Evolutionary conservation across 1,140 invertebrate genomes (phyloP).

Genomic region (Mizuhopecten yessoensis): DNA sequence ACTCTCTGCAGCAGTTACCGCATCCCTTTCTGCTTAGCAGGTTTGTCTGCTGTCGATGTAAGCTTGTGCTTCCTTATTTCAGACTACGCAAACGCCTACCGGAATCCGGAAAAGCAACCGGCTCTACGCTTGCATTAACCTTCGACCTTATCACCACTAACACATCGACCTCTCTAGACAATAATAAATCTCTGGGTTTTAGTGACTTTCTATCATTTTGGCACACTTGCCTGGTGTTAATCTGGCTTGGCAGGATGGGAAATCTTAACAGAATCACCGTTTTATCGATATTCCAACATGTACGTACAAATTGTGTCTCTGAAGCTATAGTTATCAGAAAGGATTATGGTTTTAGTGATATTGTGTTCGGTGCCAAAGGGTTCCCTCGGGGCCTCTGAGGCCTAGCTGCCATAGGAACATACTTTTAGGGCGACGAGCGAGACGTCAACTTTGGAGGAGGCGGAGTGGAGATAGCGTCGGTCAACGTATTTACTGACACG

Average conservation of each 20-base stretch:
- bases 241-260: neutral
- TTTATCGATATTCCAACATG: constrained; percentile 23
- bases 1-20: too few relatives aligned
- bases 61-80: neutral
- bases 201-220: constrained; percentile 39
- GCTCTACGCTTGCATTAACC: constrained; percentile 1
- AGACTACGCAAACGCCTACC: neutral
- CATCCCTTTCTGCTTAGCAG: too few relatives aligned
- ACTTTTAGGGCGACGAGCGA: neutral
- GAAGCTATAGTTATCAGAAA: neutral
- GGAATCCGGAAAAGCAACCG: neutral
- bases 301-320: constrained; percentile 34
- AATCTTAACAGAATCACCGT: constrained; percentile 18
- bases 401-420: neutral
- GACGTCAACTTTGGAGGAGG: neutral
- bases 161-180: neutral
- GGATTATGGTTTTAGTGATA: constrained; percentile 28
- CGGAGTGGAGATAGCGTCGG: neutral
- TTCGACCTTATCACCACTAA: neutral
- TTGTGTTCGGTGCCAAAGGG: neutral
- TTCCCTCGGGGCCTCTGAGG: neutral
- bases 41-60: neutral
- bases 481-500: neutral
- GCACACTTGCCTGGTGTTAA: constrained; percentile 37
- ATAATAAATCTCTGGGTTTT: constrained; percentile 10